Evolutionary conservation across 2,797 vertebrate genomes (phyloP), one percentile per base, ranked within the genome.

Genomic region (Anguilla marmorata): DNA sequence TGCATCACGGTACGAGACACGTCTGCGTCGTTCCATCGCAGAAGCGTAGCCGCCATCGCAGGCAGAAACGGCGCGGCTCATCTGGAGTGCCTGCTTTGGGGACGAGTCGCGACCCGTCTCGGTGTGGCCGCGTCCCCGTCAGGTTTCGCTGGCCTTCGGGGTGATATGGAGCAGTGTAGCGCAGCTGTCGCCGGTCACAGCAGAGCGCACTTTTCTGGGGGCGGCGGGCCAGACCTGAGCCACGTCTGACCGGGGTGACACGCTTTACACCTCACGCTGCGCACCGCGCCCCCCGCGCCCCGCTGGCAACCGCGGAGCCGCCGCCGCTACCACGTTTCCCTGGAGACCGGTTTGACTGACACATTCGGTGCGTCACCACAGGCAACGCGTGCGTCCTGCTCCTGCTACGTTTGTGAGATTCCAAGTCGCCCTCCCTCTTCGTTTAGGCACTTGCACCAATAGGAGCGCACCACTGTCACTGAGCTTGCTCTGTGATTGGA

Each of bases 401-500:
- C 33, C 33, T 33, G 30, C 14, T 33, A 16, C 27, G 14, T 76
- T 21, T 76, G 72, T 33, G 72, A 21, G 72, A n/a, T 7, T 5
- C 24, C 8, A 9, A 58, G 11, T 72, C 27, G 69, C 69, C 27
- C 27, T 12, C 27, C 2, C 69, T 19, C 24, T 69, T 6, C 14
- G 24, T 45, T 37, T 76, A 5, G 16, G 74, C 74, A 7, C 74
- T 45, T 45, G 3, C 74, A 45, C 74, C 74, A 45, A 79, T 45
- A 21, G 74, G 33, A 79, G 74, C 74, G 5, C 37, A 45, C 37
- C 74, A 45, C 37, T 41, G 33, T 79, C 27, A 33, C 30, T 76
- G 27, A 76, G 72, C 33, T 37, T 76, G 33, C 74, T 16, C 74
- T 79, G 74, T 79, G 74, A 79, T 79, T 79, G 74, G 74, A 41